A percentile compares a stretch with the other conserved stretches of the same genome.
phyloP scores from a whole-genome alignment of 2,113 vertebrate genomes.

The Noturus placidus region DNA sequence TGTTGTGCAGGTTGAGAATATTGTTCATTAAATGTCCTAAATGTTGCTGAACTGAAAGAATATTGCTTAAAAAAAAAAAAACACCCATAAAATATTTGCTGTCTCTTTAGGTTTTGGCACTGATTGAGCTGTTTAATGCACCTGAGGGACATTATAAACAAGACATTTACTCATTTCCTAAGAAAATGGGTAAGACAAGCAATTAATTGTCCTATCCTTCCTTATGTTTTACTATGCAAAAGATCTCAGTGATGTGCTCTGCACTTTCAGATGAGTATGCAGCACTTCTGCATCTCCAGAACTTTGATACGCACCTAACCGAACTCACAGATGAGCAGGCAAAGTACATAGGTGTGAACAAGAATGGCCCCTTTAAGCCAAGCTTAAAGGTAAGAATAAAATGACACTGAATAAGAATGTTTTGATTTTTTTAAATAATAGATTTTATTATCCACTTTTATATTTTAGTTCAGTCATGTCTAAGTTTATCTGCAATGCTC shows the following conservation, averaged over 20 bases:
- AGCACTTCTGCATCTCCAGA: conserved; percentile 84
- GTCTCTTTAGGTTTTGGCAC: conserved; percentile 74
- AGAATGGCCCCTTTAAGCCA: conserved; percentile 88
- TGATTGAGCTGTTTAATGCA: conserved; percentile 91
- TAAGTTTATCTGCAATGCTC: too few species aligned
- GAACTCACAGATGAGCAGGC: conserved; percentile 86
- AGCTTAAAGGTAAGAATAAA: conserved; percentile 81
- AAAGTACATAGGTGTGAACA: conserved; percentile 85
- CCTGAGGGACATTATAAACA: conserved; percentile 90
- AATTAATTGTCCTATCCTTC: background rate
- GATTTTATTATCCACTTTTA: too few species aligned
- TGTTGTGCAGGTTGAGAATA: conserved; percentile 31
- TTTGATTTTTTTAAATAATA: background rate
- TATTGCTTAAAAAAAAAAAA: background rate
- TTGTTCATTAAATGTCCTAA: background rate
- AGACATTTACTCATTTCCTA: conserved; percentile 89
- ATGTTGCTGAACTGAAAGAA: background rate
- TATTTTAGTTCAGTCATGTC: too few species aligned
- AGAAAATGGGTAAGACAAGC: conserved; percentile 88
- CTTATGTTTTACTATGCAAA: background rate
- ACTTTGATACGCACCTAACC: conserved; percentile 84
- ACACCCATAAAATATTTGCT: background rate
- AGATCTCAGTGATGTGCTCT: background rate
- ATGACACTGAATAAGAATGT: too few species aligned
- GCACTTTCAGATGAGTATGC: conserved; percentile 83